Evolutionary conservation across 1,140 invertebrate genomes (phyloP).

Genomic region (Pseudomyrmex flavicornis): DNA sequence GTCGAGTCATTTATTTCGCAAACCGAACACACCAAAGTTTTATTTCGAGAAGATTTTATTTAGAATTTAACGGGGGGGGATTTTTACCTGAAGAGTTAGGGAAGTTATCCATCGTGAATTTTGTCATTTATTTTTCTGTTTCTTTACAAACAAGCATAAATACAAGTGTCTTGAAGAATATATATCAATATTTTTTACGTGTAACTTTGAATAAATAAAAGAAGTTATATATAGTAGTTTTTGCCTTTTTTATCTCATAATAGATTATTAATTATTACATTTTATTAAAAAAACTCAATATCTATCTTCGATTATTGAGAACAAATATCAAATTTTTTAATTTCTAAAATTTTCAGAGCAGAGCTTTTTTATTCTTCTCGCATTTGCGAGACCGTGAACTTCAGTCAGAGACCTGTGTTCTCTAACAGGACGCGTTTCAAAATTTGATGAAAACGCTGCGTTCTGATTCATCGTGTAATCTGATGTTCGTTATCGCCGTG

Average conservation of each 20-base stretch:
- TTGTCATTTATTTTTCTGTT: too few species aligned
- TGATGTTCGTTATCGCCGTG: background rate
- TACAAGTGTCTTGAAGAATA: too few species aligned
- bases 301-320: too few species aligned
- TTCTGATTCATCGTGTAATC: constrained; percentile 13
- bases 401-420: background rate
- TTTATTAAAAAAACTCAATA: too few species aligned
- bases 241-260: background rate
- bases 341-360: background rate
- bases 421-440: background rate
- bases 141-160: too few species aligned
- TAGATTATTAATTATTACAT: too few species aligned
- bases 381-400: background rate
- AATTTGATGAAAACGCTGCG: background rate
- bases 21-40: background rate
- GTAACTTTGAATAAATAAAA: background rate
- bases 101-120: too few species aligned
- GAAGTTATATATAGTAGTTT: background rate
- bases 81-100: too few species aligned
- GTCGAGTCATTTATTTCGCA: background rate
- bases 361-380: constrained; percentile 19
- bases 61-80: background rate
- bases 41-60: constrained; percentile 7
- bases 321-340: background rate
- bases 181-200: too few species aligned